These are phyloP conservation scores for Hemithea aestivaria DNA, from an alignment of 2,888 invertebrate genomes.

Conservation along the genomic window DNA sequence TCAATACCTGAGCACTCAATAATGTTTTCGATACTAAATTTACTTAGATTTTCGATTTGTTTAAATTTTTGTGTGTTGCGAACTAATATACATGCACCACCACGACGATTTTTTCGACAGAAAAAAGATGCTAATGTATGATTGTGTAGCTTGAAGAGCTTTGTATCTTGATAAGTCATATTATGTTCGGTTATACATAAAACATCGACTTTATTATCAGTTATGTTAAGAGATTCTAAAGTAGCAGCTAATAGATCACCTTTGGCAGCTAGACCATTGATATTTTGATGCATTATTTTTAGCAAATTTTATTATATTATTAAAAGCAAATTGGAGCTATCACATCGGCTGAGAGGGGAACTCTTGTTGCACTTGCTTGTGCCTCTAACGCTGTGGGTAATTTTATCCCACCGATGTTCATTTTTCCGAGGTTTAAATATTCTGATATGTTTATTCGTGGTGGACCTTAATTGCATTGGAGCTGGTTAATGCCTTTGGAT, in stretches of 20 bases:
- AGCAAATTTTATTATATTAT: conserved; percentile 4
- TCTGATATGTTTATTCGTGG: too few relatives aligned
- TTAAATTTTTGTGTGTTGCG: conserved; percentile 1
- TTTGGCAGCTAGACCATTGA: conserved; percentile 1
- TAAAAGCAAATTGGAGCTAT: neutral
- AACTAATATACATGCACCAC: conserved; percentile 2
- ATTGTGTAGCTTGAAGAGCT: neutral
- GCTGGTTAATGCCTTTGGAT: too few relatives aligned
- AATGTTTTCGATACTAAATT: conserved; percentile 1
- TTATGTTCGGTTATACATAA: conserved; percentile 7
- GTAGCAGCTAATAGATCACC: conserved; percentile 1
- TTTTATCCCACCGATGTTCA: too few relatives aligned
- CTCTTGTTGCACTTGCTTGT: too few relatives aligned
- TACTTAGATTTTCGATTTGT: neutral
- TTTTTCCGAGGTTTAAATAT: too few relatives aligned
- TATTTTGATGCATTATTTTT: conserved; percentile 6
- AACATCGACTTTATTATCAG: neutral
- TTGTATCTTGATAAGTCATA: conserved; percentile 2
- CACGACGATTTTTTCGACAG: conserved; percentile 2
- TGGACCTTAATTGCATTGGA: too few relatives aligned
- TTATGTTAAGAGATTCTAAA: neutral
- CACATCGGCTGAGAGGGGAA: too few relatives aligned
- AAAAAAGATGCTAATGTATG: neutral
- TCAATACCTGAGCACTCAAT: conserved; percentile 5
- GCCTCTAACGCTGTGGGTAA: too few relatives aligned